Evolutionary conservation across 2,888 invertebrate genomes (phyloP), one percentile per base, ranked within the genome.

Genomic region (Malthinus flaveolus): DNA sequence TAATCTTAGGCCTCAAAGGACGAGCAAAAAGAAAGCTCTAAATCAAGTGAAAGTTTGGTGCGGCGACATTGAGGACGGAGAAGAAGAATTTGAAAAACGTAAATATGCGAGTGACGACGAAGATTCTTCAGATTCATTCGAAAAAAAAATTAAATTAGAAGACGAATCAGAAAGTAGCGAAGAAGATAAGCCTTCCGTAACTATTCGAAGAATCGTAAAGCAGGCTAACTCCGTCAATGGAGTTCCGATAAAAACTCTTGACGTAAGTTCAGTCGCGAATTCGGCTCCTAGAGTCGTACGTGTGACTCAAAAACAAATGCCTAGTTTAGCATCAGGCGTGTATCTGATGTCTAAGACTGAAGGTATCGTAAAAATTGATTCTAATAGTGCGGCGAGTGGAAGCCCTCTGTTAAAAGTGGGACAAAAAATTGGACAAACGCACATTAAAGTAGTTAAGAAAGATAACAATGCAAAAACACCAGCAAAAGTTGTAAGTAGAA

Each of bases 31-130:
- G 47, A 90, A 89, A 67, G 91, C 91, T 0, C 79, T 91, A 74
- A 89, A 90, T 75, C 90, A 91, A 74, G 91, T 92, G 53, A 92
- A 92, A 73, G 88, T 88, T 59, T 93, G 92, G 93, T 90, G 90
- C 66, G 90, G 90, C 9, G 87, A 83, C 1, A 84, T 83, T 73
- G 82, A 82, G 39, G 81, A 84, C 5, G 82, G 82, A 12, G 84
- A 83, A 34, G 74, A 73, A 44, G 60, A 59, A 32, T 59, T 68
- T n/a, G 54, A 64, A 8, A 63, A 65, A 12, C 68, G 70, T 54
- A 65, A 70, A 15, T 59, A 61, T 1, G 66, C 61, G 49, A 68
- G 68, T 56, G 66, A 68, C 32, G 78, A 78, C 51, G 70, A 68
- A 6, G 78, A 78, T 39, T 68, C 68, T 3, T 67, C 69, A 34